Base-by-base conservation (phyloP, 2,113 vertebrate species). In the Brienomyrus brachyistius region DNA sequence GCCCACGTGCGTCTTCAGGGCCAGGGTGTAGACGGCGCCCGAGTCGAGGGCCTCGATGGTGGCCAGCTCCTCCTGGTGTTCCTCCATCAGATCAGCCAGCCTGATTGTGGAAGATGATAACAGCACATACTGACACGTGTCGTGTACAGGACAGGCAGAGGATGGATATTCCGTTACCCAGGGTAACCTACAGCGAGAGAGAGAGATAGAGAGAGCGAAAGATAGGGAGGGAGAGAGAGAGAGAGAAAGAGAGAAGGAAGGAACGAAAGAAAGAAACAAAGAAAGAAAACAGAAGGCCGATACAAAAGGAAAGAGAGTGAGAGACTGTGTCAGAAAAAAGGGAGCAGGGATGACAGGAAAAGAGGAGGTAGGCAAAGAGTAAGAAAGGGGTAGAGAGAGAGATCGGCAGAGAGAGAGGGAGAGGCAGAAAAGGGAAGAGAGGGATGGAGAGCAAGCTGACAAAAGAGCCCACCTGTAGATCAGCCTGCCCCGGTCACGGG, bases 1-100 rank as follows among this genome's bases (percentile, higher is more conserved):
- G 91, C 97, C 97, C 5, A 97, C 89, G 6, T 97, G 97, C 11
- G 97, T 97, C 93, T 97, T 97, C 91, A 97, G 94, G 74, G 97
- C 97, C 90, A 97, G 90, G n/a, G 97, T 97, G 82, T 97, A 97
- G 89, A 97, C 95, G 40, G 97, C 97, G 27, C 97, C 97, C 0
- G 97, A 97, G 89, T 97, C 96, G 0, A 97, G 91, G 51, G 96
- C 92, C 87, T 97, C 97, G 56, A 97, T 97, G 87, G 96, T 97
- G 5, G 97, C 97, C 90, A 97, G 90, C 66, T 97, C 97, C 88
- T 97, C 96, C 91, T 97, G 96, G 91, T 97, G 94, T 89, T 97
- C 94, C 93, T 97, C 96, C 94, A 97, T 94, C 13, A 97, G 94
- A 89, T 97, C 96, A 92, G 97, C 96, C 89, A 97, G 96, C 91